Evolutionary conservation across 2,113 vertebrate genomes (phyloP).

Genomic region (Synchiropus splendidus): DNA sequence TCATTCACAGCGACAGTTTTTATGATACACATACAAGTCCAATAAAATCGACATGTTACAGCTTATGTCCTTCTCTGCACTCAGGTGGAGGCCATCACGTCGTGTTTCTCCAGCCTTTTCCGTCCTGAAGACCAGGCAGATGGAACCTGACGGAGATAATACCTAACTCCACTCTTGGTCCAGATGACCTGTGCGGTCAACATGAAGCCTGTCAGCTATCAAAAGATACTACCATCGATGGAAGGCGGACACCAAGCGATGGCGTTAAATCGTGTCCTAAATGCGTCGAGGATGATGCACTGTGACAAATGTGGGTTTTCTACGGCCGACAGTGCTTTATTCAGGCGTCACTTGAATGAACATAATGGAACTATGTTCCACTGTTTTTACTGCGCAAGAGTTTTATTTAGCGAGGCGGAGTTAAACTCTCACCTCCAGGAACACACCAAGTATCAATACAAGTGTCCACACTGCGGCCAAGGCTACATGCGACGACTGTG

Average conservation of each 20-base stretch:
- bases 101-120: too few relatives aligned
- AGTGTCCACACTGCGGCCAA: constrained; percentile 82
- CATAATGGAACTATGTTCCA: constrained; percentile 34
- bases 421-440: constrained; percentile 80
- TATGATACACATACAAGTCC: too few relatives aligned
- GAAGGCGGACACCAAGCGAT: constrained; percentile 12
- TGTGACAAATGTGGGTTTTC: constrained; percentile 52
- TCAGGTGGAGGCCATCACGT: too few relatives aligned
- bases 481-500: constrained; percentile 83
- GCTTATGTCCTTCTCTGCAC: too few relatives aligned
- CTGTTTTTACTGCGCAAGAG: constrained; percentile 66
- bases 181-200: constrained; percentile 18
- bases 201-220: constrained; percentile 50
- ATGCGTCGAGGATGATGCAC: constrained; percentile 21
- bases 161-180: not conserved
- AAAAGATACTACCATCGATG: constrained; percentile 21
- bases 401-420: constrained; percentile 82
- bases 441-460: constrained; percentile 79
- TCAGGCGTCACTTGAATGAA: constrained; percentile 41
- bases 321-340: constrained; percentile 5
- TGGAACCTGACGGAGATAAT: too few relatives aligned
- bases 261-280: constrained; percentile 11
- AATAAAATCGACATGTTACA: too few relatives aligned
- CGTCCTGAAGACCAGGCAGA: not conserved
- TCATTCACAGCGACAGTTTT: too few relatives aligned